A percentile compares a stretch with the other conserved stretches of the same genome.
Conservation (phyloP, 2,797 vertebrate genomes). For the Hoplostethus atlanticus region DNA sequence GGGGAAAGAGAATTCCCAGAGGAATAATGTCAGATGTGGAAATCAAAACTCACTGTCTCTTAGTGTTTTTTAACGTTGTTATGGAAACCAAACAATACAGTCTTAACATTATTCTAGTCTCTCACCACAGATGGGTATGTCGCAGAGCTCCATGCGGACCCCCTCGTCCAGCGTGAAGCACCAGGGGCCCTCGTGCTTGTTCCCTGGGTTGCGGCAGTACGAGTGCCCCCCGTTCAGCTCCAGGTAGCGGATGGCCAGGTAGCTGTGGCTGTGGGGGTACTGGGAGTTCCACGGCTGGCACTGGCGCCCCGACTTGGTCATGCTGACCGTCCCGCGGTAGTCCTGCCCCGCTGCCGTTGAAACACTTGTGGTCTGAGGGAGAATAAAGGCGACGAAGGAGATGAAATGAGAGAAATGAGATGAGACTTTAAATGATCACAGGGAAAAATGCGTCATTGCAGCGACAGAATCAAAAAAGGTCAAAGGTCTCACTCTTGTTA, state of each 20-base stretch:
- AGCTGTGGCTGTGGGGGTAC: slow-evolving; percentile 96
- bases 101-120: not conserved
- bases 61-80: too few relatives aligned
- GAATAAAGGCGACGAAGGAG: not conserved
- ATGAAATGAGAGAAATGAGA: not conserved
- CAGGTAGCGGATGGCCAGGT: slow-evolving; percentile 89
- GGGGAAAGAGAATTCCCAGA: not conserved
- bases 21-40: not conserved
- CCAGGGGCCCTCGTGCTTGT: slow-evolving; percentile 96
- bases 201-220: slow-evolving; percentile 97
- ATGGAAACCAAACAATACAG: too few relatives aligned
- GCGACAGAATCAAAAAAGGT: too few relatives aligned
- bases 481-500: slow-evolving; percentile 92
- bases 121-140: slow-evolving; percentile 94
- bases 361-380: slow-evolving; percentile 94
- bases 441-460: too few relatives aligned
- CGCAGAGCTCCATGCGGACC: slow-evolving; percentile 93
- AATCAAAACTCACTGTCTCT: too few relatives aligned
- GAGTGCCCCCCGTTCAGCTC: slow-evolving; percentile 98
- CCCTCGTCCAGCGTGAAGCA: slow-evolving; percentile 97
- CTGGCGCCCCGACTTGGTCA: slow-evolving; percentile 94
- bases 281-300: slow-evolving; percentile 99
- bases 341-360: slow-evolving; percentile 93
- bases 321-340: slow-evolving; percentile 94
- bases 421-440: not conserved